Base-by-base conservation (phyloP, 1,140 invertebrate genomes). In the Formica selysi region DNA sequence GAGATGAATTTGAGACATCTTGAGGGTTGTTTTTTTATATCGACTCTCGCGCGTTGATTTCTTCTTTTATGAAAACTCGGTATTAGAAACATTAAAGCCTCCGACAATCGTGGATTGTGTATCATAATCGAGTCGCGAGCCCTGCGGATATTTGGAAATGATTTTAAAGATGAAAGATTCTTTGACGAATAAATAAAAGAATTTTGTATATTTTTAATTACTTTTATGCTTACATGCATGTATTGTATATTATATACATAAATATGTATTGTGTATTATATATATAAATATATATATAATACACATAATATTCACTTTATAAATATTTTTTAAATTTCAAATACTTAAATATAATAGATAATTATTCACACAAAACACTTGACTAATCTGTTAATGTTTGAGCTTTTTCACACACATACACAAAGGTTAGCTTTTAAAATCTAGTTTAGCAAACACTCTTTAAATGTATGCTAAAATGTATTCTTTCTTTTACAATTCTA, bases 1-100 rank as follows among this genome's bases (percentile, higher is more conserved):
- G 51, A 48, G 36, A 48, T 79, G 38, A 85, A 79, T 68, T 5
- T 8, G 22, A 68, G 74, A 36, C 13, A 3, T 38, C n/a, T 83
- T 68, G 57, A 48, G 29, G 22, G 13, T 64, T 83, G 13, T 32
- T 38, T 70, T n/a, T 80, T 70, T 2, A 7, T 10, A 7, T 16
- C 38, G 26, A 48, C 2, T 19, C n/a, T 51, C 11, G 41, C n/a
- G 19, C n/a, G 29, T 26, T 6, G 0, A 36, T 57, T 26, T 54
- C 13, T 29, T 79, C 13, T 44, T 44, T n/a, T 62, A 2, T n/a
- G 3, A 19, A 41, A 61, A 1, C 54, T 61, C 36, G 7, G 1
- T 32, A 7, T 11, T 19, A 29, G n/a, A 11, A 48, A 4, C 11
- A 19, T 19, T 19, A 51, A 51, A 6, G 16, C 16, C 2, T 44